phyloP scores from a whole-genome alignment of 2,797 vertebrate genomes.

The Lagocephalus sceleratus region DNA sequence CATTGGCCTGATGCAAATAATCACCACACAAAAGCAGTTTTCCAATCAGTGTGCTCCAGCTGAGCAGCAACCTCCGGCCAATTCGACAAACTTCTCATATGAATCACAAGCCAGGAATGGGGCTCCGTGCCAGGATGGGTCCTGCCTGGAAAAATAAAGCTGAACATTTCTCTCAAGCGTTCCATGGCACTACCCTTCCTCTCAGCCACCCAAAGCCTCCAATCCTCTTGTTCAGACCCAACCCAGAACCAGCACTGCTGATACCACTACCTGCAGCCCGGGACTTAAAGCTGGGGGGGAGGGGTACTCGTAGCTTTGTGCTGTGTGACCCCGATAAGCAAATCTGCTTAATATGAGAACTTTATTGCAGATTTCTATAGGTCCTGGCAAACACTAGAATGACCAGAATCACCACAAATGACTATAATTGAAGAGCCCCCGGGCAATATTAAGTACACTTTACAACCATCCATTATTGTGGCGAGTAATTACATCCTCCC shows the following conservation, averaged over 20 bases:
- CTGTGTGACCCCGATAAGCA: slow-evolving; percentile 17
- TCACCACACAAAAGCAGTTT: slow-evolving; percentile 13
- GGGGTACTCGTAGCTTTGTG: slow-evolving; percentile 18
- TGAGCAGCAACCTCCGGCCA: slow-evolving; percentile 1
- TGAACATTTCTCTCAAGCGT: slow-evolving; percentile 27
- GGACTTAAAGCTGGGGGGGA: not conserved
- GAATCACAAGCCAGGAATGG: slow-evolving; percentile 51
- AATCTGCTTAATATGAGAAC: slow-evolving; percentile 14
- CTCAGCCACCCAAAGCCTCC: slow-evolving; percentile 42
- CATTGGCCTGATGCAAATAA: slow-evolving; percentile 15
- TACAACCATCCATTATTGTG: not conserved
- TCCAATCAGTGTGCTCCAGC: slow-evolving; percentile 11
- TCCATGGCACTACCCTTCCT: slow-evolving; percentile 50
- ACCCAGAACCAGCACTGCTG: slow-evolving; percentile 25
- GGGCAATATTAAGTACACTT: not conserved
- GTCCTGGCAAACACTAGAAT: not conserved
- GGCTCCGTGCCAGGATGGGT: slow-evolving; percentile 25
- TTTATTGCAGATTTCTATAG: slow-evolving; percentile 2
- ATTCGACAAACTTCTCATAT: slow-evolving; percentile 17
- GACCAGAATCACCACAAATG: not conserved
- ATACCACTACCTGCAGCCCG: slow-evolving; percentile 20
- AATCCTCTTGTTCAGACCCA: slow-evolving; percentile 12
- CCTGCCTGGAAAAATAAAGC: slow-evolving; percentile 58
- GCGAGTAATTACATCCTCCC: not conserved
- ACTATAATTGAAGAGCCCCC: not conserved